Evolutionary conservation across 2,888 invertebrate genomes (phyloP), one percentile per base, ranked within the genome.

Genomic region (Sthenelais limicola): DNA sequence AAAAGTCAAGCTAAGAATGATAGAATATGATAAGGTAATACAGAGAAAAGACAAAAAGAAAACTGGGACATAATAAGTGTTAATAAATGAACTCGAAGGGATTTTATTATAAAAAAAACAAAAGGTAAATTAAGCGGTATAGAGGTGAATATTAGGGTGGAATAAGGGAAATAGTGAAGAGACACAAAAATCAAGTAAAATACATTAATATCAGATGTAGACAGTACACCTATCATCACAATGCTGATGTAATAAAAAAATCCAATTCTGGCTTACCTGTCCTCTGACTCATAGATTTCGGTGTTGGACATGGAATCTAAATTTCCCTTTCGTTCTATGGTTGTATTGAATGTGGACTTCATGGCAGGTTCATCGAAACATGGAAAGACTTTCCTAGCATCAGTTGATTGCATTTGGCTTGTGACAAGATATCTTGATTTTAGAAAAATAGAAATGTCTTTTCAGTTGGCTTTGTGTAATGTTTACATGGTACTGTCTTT

Each of bases 311-410:
- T 33, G 49, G 66, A 24, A 5, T 12, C 21, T 15, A 26, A 12
- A 30, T 5, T 9, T 0, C 26, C 1, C 69, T 43, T n/a, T 32
- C 66, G 62, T 52, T 76, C 75, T 24, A 77, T 32, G n/a, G 74
- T 76, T 3, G 76, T 67, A 51, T 66, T 70, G 35, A 78, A 78
- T 7, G 68, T 74, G 1, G 78, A 75, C 62, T 78, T 78, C 26
- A 76, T 51, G 2, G 69, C 73, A 3, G 78, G 78, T 43, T 78
- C 78, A 58, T 78, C 78, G 33, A 78, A 71, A 48, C 77, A 78
- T 7, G 77, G 77, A 67, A 78, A 78, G 21, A 74, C 71, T 21
- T 67, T 74, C 51, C 78, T 56, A 15, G 77, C 78, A 21, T 75
- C 71, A n/a, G 72, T 76, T 7, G 78, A 68, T 38, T 77, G 76